phyloP scores from a whole-genome alignment of 2,797 vertebrate genomes.

The Anguilla obscura region DNA sequence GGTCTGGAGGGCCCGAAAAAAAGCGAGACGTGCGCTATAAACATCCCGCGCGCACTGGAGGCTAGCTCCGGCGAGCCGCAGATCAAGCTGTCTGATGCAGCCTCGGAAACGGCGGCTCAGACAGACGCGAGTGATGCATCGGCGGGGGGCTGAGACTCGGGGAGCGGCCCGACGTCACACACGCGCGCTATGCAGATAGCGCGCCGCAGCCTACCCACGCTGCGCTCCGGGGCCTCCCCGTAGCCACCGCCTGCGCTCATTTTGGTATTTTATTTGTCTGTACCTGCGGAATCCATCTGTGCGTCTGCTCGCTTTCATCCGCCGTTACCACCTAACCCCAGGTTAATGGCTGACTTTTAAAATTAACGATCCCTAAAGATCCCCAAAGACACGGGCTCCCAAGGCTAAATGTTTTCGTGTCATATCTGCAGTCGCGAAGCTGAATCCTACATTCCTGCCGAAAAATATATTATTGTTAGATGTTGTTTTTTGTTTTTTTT shows the following conservation, averaged over 20 bases:
- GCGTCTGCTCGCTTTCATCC: slow-evolving; percentile 33
- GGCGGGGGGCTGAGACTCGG: background rate
- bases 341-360: slow-evolving; percentile 73
- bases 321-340: slow-evolving; percentile 59
- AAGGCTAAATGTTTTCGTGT: slow-evolving; percentile 60
- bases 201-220: background rate
- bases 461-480: slow-evolving; percentile 35
- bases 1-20: slow-evolving; percentile 29
- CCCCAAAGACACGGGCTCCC: slow-evolving; percentile 59
- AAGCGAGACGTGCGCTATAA: slow-evolving; percentile 35
- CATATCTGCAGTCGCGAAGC: slow-evolving; percentile 43
- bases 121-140: background rate
- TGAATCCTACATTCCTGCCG: slow-evolving; percentile 28
- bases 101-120: background rate
- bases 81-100: background rate
- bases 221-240: slow-evolving; percentile 42
- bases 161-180: background rate
- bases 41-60: slow-evolving; percentile 21
- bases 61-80: background rate
- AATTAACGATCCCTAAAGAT: slow-evolving; percentile 76
- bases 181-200: background rate
- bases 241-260: slow-evolving; percentile 52
- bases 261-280: slow-evolving; percentile 55
- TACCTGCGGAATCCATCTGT: slow-evolving; percentile 5
- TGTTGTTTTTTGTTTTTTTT: slow-evolving; percentile 46